A percentile compares a stretch with the other conserved stretches of the same genome.
phyloP scores from a whole-genome alignment of 2,113 vertebrate species.

The Harpagus bidentatus region DNA sequence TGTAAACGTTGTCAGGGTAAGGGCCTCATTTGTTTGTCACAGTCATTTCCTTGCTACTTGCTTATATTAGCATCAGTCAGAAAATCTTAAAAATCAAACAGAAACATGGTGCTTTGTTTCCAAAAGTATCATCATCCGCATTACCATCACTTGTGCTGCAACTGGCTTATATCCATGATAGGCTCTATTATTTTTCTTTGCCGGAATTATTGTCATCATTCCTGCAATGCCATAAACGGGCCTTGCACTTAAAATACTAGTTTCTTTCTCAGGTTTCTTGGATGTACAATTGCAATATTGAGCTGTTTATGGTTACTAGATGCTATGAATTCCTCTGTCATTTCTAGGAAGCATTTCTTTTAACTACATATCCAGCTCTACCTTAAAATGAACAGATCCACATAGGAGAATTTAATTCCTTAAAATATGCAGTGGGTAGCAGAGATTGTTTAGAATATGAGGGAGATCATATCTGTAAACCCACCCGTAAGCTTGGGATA shows the following conservation, averaged over 20 bases:
- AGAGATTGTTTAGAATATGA: background rate
- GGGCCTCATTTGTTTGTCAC: background rate
- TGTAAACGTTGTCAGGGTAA: background rate
- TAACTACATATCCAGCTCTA: background rate
- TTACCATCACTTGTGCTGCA: background rate
- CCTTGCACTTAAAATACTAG: background rate
- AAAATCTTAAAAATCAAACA: background rate
- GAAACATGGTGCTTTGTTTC: background rate
- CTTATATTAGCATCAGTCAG: background rate
- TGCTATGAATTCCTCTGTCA: background rate
- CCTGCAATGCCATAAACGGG: background rate
- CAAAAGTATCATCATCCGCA: background rate
- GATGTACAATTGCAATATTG: background rate
- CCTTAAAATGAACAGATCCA: constrained; percentile 14
- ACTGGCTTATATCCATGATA: background rate
- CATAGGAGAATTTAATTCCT: background rate
- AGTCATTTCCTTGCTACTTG: background rate
- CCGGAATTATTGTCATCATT: background rate
- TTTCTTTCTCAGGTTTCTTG: constrained; percentile 11
- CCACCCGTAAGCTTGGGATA: background rate
- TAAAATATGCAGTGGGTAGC: background rate
- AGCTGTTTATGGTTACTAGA: background rate
- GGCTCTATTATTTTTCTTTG: background rate
- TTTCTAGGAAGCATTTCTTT: background rate
- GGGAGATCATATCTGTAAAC: background rate